Conservation (phyloP, 1,140 invertebrate species). For the Temnothorax nylanderi region DNA sequence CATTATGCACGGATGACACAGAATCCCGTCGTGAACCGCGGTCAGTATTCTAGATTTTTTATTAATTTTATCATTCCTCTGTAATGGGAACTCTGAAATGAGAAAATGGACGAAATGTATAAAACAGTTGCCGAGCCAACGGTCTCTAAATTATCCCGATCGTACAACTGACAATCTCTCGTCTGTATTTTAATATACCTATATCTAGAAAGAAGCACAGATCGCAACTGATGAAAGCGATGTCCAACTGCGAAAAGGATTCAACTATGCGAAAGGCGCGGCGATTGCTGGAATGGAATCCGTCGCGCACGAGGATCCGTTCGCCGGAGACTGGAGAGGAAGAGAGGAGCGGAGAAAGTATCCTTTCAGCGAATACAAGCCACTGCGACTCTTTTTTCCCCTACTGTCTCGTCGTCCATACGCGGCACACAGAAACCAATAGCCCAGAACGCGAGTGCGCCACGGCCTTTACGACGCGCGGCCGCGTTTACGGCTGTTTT, state of each 20-base stretch:
- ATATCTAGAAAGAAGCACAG: background rate
- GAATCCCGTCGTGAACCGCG: background rate
- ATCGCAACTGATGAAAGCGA: constrained; percentile 31
- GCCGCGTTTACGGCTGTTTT: constrained; percentile 63
- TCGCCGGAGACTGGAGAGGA: background rate
- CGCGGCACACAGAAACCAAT: constrained; percentile 46
- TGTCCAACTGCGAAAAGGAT: constrained; percentile 27
- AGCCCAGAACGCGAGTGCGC: constrained; percentile 68
- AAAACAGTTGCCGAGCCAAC: background rate
- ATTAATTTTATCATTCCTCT: constrained; percentile 34
- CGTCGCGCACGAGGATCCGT: constrained; percentile 6
- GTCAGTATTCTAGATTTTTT: background rate
- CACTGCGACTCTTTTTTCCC: constrained; percentile 62
- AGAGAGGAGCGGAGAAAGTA: constrained; percentile 71
- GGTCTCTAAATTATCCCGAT: background rate
- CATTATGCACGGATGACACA: constrained; percentile 20
- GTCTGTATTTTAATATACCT: background rate
- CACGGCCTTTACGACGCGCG: constrained; percentile 58
- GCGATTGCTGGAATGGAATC: constrained; percentile 55
- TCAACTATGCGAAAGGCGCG: constrained; percentile 49
- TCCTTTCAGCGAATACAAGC: constrained; percentile 63
- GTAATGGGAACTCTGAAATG: constrained; percentile 9
- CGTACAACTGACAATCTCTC: background rate
- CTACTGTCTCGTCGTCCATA: background rate
- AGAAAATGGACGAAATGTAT: background rate